Base-by-base conservation (phyloP, 1,140 invertebrate species). In the Ceratitis capitata region DNA sequence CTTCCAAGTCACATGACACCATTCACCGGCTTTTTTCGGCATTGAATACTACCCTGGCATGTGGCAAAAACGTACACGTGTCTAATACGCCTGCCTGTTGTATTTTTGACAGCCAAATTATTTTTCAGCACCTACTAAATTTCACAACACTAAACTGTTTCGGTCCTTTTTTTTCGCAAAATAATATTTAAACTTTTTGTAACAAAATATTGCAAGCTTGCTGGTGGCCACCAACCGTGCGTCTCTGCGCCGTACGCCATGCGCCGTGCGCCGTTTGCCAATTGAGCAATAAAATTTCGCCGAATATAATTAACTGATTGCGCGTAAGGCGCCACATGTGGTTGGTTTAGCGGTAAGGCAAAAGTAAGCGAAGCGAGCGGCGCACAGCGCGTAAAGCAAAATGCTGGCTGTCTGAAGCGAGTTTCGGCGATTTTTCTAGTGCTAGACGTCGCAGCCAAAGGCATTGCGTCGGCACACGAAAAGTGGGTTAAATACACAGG, bases 281-380 rank as follows among this genome's bases (percentile, higher is more conserved):
- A 78, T 78, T 78, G 69, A 45, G 69, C 69, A 78, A 78, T 78
- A 45, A 78, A 78, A 78, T 78, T 78, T 45, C 32, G 42, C 69
- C 69, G 39, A 78, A 78, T 78, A 78, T 78, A 78, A 78, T 78
- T 45, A 78, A 78, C 69, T 45, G 69, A 78, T 78, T 78, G 69
- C 69, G 69, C 69, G 69, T 78, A 78, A 78, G 23, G 69, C 69
- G 45, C 69, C 69, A 39, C 69, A 78, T 78, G 69, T 78, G 69
- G 69, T 26, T 78, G 23, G n/a, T n/a, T n/a, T n/a, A n/a, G n/a
- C n/a, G n/a, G n/a, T n/a, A n/a, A n/a, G n/a, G n/a, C n/a, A n/a
- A n/a, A n/a, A n/a, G n/a, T n/a, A 78, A 42, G 69, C n/a, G 69
- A 53, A 7, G 23, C 4, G 7, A 19, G 39, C 69, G 19, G 39